phyloP scores from a whole-genome alignment of 2,888 invertebrate species.

The Lycia hirtaria region DNA sequence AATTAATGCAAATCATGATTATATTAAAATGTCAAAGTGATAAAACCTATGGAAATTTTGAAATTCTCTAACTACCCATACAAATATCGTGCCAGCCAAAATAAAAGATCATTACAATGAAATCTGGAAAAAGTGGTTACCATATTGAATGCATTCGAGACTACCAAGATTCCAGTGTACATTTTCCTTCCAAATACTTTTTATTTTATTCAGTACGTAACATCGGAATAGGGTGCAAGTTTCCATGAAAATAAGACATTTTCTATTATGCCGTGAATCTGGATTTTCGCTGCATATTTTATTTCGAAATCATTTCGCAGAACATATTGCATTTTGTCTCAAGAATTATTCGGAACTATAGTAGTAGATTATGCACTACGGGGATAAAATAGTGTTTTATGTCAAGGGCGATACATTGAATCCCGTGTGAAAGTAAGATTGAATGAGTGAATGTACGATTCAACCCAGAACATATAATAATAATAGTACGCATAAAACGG shows the following conservation, averaged over 20 bases:
- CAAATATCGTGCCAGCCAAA: too few relatives aligned
- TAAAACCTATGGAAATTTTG: too few relatives aligned
- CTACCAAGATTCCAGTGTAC: slow-evolving; percentile 1
- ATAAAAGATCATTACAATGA: too few relatives aligned
- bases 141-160: slow-evolving; percentile 4
- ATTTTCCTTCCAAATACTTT: slow-evolving; percentile 8
- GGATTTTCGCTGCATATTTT: slow-evolving; percentile 18
- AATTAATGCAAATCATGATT: too few relatives aligned
- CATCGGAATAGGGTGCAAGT: slow-evolving; percentile 14
- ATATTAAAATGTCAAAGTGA: too few relatives aligned
- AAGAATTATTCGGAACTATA: not conserved
- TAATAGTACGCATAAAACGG: too few relatives aligned
- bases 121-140: slow-evolving; percentile 4
- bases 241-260: slow-evolving; percentile 24
- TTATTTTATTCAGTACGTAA: slow-evolving; percentile 14
- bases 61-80: too few relatives aligned
- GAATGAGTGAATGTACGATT: too few relatives aligned
- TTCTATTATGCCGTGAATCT: slow-evolving; percentile 11
- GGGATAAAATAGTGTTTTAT: not conserved
- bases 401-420: too few relatives aligned
- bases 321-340: slow-evolving; percentile 10
- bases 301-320: slow-evolving; percentile 11
- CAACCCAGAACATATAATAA: too few relatives aligned
- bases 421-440: too few relatives aligned
- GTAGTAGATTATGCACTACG: not conserved